phyloP scores from a whole-genome alignment of 2,113 vertebrate species.

The Alces alces region DNA sequence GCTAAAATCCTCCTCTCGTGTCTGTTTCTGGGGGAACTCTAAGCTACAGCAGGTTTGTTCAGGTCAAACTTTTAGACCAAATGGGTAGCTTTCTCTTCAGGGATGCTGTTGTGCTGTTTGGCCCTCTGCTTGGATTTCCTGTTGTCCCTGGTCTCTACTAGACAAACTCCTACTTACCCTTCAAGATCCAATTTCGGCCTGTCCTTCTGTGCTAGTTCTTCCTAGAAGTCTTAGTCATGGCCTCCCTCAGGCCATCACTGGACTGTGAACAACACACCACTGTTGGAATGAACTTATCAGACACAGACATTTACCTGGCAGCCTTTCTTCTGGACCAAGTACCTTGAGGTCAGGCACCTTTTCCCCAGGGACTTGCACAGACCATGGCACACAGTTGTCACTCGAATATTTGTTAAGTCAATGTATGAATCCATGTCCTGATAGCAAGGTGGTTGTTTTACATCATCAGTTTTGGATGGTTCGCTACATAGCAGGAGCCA shows the following conservation, averaged over 20 bases:
- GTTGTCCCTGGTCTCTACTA: not conserved
- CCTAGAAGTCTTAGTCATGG: not conserved
- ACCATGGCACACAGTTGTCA: not conserved
- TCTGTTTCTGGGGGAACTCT: not conserved
- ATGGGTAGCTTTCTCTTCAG: not conserved
- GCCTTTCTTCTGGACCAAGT: not conserved
- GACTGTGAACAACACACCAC: not conserved
- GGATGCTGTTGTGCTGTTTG: not conserved
- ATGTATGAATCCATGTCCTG: not conserved
- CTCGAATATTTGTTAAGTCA: not conserved
- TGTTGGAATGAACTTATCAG: not conserved
- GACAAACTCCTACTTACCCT: not conserved
- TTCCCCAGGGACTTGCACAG: not conserved
- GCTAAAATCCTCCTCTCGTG: not conserved
- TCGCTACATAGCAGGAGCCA: not conserved
- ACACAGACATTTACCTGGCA: not conserved
- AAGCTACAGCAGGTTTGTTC: not conserved
- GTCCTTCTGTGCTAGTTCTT: not conserved
- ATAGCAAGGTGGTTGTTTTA: not conserved
- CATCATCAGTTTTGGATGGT: not conserved
- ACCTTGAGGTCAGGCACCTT: not conserved
- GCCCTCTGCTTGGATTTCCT: not conserved
- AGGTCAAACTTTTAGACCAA: not conserved
- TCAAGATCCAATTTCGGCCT: not conserved
- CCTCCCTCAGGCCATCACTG: not conserved